phyloP scores from a whole-genome alignment of 92 coral and sea anemone genomes.

The Siderastrea siderea region DNA sequence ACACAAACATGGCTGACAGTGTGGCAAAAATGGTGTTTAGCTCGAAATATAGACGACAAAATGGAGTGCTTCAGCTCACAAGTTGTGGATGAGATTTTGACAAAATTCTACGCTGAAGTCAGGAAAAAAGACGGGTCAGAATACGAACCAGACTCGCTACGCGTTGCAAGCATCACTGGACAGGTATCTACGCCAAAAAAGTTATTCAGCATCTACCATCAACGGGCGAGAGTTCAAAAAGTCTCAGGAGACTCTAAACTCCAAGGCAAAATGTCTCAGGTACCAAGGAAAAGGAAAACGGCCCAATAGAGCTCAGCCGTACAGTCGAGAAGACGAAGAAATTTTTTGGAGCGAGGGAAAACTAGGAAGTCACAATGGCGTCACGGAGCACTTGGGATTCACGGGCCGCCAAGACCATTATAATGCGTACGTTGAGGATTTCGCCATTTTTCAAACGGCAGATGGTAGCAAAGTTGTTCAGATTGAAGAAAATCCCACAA shows the following conservation, averaged over 20 bases:
- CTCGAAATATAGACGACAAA: too few relatives aligned
- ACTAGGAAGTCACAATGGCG: conserved; percentile 46
- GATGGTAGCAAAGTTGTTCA: conserved; percentile 48
- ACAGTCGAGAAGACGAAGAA: conserved; percentile 34
- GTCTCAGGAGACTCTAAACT: conserved; percentile 30
- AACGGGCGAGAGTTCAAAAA: conserved; percentile 37
- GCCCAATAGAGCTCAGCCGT: conserved; percentile 44
- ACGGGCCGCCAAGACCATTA: conserved; percentile 73
- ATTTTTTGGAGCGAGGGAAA: conserved; percentile 45
- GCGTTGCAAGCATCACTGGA: conserved; percentile 59
- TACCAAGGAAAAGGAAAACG: conserved; percentile 63
- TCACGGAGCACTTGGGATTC: conserved; percentile 49
- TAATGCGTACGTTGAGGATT: conserved; percentile 55
- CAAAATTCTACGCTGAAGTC: conserved; percentile 49
- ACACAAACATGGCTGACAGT: too few relatives aligned
- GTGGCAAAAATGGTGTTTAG: too few relatives aligned
- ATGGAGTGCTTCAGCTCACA: too few relatives aligned
- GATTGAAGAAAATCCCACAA: conserved; percentile 36
- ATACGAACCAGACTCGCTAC: conserved; percentile 68
- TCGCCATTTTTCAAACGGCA: not conserved
- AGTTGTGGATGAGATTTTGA: conserved; percentile 33
- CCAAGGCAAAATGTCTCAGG: conserved; percentile 36
- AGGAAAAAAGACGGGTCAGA: conserved; percentile 60
- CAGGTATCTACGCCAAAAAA: conserved; percentile 31
- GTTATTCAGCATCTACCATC: conserved; percentile 40